phyloP scores from a whole-genome alignment of 2,797 vertebrate species.

The Danio jaintianensis region DNA sequence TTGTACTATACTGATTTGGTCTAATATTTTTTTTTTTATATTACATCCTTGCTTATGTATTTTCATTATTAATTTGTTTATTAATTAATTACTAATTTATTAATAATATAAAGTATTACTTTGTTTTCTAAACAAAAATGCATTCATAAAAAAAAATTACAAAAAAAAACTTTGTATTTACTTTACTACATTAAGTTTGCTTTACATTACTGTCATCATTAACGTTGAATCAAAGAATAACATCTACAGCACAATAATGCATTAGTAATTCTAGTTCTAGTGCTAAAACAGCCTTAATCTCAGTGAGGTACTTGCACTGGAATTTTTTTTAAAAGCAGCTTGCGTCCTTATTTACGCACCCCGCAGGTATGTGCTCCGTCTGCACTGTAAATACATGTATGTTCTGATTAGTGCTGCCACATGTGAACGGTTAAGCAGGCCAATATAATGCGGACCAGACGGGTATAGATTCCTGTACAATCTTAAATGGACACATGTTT shows the following conservation, averaged over 20 bases:
- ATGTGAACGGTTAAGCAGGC: constrained; percentile 57
- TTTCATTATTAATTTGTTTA: too few species aligned
- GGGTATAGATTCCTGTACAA: constrained; percentile 58
- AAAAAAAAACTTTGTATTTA: not conserved
- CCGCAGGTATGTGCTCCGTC: constrained; percentile 43
- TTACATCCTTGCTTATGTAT: too few species aligned
- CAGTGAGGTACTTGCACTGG: constrained; percentile 28
- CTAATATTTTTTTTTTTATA: too few species aligned
- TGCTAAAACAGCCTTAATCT: not conserved
- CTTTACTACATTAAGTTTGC: not conserved
- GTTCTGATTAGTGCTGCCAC: constrained; percentile 62
- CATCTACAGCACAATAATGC: not conserved
- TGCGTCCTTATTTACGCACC: constrained; percentile 38
- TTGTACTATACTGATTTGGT: too few species aligned
- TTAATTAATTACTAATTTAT: too few species aligned
- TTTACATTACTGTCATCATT: not conserved
- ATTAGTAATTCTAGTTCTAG: not conserved
- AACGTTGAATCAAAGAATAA: not conserved
- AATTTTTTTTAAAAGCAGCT: constrained; percentile 46
- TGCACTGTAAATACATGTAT: constrained; percentile 62
- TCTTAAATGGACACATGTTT: constrained; percentile 63
- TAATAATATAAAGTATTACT: too few species aligned
- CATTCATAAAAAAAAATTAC: too few species aligned
- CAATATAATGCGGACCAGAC: constrained; percentile 61
- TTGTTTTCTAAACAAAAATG: too few species aligned